Evolutionary conservation across 2,888 invertebrate genomes (phyloP).

Genomic region (Urechis unicinctus): DNA sequence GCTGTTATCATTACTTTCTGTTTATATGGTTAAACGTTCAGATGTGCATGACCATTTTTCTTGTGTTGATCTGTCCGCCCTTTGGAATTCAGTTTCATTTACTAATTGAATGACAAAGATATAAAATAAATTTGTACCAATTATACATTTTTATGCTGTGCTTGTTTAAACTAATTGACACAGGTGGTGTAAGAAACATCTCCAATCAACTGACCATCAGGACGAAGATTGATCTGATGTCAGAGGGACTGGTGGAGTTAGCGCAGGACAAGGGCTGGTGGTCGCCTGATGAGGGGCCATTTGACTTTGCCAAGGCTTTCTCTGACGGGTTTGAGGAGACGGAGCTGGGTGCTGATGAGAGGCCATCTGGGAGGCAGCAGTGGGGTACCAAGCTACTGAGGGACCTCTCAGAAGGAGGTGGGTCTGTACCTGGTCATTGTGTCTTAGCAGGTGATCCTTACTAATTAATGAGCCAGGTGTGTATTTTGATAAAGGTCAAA

Average conservation of each 20-base stretch:
- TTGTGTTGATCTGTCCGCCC: no score
- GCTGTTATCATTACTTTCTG: no score
- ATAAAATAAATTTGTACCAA: no score
- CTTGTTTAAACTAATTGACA: no score
- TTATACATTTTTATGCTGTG: no score
- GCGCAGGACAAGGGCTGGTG: slow-evolving; percentile 30
- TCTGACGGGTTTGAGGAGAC: slow-evolving; percentile 18
- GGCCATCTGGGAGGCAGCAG: slow-evolving; percentile 17
- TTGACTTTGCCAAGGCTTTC: slow-evolving; percentile 37
- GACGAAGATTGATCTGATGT: slow-evolving; percentile 30
- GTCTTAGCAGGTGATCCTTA: no score
- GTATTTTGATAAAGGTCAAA: no score
- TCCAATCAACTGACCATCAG: slow-evolving; percentile 37
- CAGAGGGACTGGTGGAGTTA: slow-evolving; percentile 28
- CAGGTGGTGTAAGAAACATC: slow-evolving; percentile 38
- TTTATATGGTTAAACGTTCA: no score
- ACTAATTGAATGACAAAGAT: no score
- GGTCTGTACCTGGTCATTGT: background rate
- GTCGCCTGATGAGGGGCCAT: slow-evolving; percentile 28
- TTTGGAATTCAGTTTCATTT: no score
- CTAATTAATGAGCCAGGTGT: no score
- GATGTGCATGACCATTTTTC: no score
- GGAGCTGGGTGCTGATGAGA: slow-evolving; percentile 15
- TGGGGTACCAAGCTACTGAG: slow-evolving; percentile 30
- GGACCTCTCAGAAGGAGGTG: slow-evolving; percentile 18